phyloP scores from a whole-genome alignment of 2,797 vertebrate genomes.

The Microctenopoma stevenorrisi region DNA sequence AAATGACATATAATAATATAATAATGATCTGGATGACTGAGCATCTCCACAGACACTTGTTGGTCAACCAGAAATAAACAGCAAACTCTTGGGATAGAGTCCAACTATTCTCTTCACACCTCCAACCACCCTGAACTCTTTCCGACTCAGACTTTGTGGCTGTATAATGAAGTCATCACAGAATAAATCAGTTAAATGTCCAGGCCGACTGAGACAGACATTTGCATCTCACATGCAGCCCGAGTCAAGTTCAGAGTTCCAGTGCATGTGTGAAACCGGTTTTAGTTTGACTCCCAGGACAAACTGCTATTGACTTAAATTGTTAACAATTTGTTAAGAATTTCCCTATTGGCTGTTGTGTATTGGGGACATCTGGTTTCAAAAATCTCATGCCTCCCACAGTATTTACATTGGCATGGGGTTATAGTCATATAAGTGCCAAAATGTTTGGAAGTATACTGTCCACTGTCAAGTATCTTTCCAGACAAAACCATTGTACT shows the following conservation, averaged over 20 bases:
- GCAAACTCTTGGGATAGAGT: not conserved
- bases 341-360: conserved; percentile 60
- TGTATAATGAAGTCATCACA: not conserved
- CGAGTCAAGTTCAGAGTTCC: not conserved
- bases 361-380: conserved; percentile 70
- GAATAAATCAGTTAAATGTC: too few species aligned
- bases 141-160: not conserved
- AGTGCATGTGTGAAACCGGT: conserved; percentile 4
- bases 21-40: too few species aligned
- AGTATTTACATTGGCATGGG: conserved; percentile 69
- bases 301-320: conserved; percentile 48
- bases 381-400: conserved; percentile 53
- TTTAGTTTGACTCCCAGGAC: conserved; percentile 27
- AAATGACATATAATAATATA: too few species aligned
- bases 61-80: not conserved
- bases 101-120: not conserved
- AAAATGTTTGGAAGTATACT: conserved; percentile 64
- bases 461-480: conserved; percentile 65
- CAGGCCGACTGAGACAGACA: too few species aligned
- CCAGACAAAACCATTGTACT: conserved; percentile 72
- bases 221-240: too few species aligned
- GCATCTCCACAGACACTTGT: too few species aligned
- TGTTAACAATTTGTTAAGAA: conserved; percentile 60
- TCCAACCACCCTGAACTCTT: not conserved
- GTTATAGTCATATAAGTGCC: conserved; percentile 31